A percentile compares a stretch with the other conserved stretches of the same genome.
These are phyloP conservation scores for Dione vanillae DNA, from an alignment of 2,888 invertebrate species.

Conservation along the genomic window DNA sequence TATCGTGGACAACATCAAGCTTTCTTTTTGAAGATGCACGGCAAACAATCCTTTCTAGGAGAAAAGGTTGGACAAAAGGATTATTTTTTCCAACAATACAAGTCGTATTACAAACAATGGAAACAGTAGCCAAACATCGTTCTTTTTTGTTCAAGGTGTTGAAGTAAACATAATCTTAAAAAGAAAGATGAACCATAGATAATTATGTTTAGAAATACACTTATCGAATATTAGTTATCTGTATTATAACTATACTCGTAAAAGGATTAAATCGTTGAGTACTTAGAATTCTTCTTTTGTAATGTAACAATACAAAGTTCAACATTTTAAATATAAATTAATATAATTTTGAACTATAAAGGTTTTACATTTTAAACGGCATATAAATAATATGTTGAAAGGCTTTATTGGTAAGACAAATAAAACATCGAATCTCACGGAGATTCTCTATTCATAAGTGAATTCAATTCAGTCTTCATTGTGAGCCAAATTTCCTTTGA, in stretches of 20 bases:
- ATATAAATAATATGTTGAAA: conserved; percentile 27
- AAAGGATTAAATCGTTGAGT: conserved; percentile 25
- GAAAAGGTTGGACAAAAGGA: conserved; percentile 57
- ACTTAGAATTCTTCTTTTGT: conserved; percentile 14
- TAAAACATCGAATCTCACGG: conserved; percentile 37
- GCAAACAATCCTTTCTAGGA: conserved; percentile 61
- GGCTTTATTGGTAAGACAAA: conserved; percentile 30
- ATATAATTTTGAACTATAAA: conserved; percentile 12
- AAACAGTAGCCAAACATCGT: conserved; percentile 68
- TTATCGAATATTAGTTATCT: conserved; percentile 70
- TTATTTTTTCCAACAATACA: conserved; percentile 67
- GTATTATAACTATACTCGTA: conserved; percentile 49
- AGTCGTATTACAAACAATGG: conserved; percentile 73
- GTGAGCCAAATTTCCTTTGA: conserved; percentile 66
- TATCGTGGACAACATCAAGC: conserved; percentile 40
- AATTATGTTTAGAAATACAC: conserved; percentile 61
- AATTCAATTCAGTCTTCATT: conserved; percentile 49
- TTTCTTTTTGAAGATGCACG: conserved; percentile 51
- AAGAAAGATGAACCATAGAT: conserved; percentile 65
- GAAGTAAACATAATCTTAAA: conserved; percentile 57
- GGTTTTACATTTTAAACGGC: conserved; percentile 11
- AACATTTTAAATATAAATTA: conserved; percentile 16
- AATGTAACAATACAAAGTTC: conserved; percentile 11
- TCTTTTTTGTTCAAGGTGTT: conserved; percentile 60
- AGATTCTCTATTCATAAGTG: conserved; percentile 46